Evolutionary conservation across 1,140 invertebrate species (phyloP).

Genomic region (Danaus melanippus): DNA sequence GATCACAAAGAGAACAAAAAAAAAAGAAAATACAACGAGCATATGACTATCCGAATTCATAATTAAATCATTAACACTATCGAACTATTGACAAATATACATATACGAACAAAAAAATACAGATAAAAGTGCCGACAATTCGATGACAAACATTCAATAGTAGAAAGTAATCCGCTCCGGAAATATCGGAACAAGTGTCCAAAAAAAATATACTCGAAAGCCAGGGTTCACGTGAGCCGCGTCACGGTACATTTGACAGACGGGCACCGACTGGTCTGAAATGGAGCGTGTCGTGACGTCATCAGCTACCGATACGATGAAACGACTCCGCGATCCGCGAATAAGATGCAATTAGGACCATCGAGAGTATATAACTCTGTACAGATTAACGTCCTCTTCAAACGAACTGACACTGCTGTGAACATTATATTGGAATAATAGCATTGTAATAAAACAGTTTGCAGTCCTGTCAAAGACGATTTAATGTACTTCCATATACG

Average conservation of each 20-base stretch:
- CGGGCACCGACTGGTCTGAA: constrained; percentile 48
- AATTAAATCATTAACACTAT: not conserved
- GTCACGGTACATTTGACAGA: constrained; percentile 44
- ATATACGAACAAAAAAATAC: constrained; percentile 4
- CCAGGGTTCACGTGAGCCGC: constrained; percentile 34
- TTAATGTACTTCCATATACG: too few relatives aligned
- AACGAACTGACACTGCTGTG: too few relatives aligned
- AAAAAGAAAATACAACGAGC: too few relatives aligned
- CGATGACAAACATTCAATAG: constrained; percentile 7
- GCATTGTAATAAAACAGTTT: too few relatives aligned
- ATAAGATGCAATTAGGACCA: constrained; percentile 6
- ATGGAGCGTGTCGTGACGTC: constrained; percentile 56
- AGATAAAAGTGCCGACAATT: constrained; percentile 1
- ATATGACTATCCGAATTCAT: too few relatives aligned
- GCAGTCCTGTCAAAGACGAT: too few relatives aligned
- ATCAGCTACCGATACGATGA: constrained; percentile 33
- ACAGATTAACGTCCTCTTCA: not conserved
- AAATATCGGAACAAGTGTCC: constrained; percentile 38
- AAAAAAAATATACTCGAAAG: constrained; percentile 26
- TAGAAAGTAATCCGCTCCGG: constrained; percentile 24
- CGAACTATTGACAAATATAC: constrained; percentile 1
- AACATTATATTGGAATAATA: too few relatives aligned
- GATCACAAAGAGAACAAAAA: too few relatives aligned
- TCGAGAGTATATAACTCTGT: not conserved
- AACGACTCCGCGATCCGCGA: constrained; percentile 18